A percentile compares a stretch with the other conserved stretches of the same genome.
These are phyloP conservation scores for Rafetus swinhoei DNA, from an alignment of 2,113 vertebrate species.

Conservation along the genomic window DNA sequence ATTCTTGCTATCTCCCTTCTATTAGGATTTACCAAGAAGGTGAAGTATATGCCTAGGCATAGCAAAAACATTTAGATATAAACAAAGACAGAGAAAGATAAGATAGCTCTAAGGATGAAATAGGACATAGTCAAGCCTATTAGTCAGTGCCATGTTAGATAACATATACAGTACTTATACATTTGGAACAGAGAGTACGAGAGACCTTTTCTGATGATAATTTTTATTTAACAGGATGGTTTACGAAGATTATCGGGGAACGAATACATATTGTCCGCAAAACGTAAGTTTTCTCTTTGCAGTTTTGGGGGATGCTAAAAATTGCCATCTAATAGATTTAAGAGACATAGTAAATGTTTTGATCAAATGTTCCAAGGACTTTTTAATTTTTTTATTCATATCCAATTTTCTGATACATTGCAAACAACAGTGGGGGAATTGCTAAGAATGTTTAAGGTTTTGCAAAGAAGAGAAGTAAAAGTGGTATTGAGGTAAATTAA, in stretches of 20 bases:
- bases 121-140: neutral
- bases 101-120: neutral
- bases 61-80: neutral
- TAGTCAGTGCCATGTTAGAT: neutral
- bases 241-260: slow-evolving; percentile 94
- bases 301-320: neutral
- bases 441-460: neutral
- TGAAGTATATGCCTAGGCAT: neutral
- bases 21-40: rapidly evolving
- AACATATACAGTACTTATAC: neutral
- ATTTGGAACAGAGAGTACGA: neutral
- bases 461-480: neutral
- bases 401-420: neutral
- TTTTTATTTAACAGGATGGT: slow-evolving; percentile 86
- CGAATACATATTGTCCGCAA: slow-evolving; percentile 90
- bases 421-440: neutral
- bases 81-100: neutral
- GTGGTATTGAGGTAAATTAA: neutral
- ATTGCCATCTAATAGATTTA: neutral
- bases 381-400: neutral
- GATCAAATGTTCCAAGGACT: neutral
- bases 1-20: neutral
- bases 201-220: slow-evolving; percentile 23
- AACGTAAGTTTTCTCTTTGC: slow-evolving; percentile 85
- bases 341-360: neutral